These are phyloP conservation scores for Acrobasis repandana DNA, from an alignment of 2,888 invertebrate species.

Conservation along the genomic window DNA sequence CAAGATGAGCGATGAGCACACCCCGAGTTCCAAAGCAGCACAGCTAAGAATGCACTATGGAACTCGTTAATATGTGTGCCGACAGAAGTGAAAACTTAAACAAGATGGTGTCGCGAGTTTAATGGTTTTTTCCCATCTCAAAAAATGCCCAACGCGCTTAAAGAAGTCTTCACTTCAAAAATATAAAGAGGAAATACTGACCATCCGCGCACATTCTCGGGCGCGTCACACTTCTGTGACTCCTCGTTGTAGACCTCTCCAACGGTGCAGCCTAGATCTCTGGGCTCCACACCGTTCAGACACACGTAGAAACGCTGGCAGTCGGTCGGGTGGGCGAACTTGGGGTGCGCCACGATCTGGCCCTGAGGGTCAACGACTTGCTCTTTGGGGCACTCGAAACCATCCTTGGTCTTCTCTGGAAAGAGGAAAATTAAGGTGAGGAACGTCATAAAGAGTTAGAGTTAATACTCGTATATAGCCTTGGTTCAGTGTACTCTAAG, in stretches of 20 bases:
- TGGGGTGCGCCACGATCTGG: constrained; percentile 90
- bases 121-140: too few relatives aligned
- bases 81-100: too few relatives aligned
- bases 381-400: constrained; percentile 92
- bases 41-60: too few relatives aligned
- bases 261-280: constrained; percentile 92
- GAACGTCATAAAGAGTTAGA: neutral
- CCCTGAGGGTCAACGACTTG: constrained; percentile 86
- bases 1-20: too few relatives aligned
- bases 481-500: too few relatives aligned
- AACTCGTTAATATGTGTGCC: too few relatives aligned
- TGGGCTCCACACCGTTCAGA: constrained; percentile 92
- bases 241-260: constrained; percentile 97
- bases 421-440: constrained; percentile 29
- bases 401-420: constrained; percentile 90
- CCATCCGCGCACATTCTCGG: constrained; percentile 96
- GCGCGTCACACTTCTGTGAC: constrained; percentile 92
- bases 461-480: neutral
- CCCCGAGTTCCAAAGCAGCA: too few relatives aligned
- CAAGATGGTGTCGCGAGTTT: too few relatives aligned
- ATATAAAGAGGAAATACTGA: constrained; percentile 61
- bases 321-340: constrained; percentile 92
- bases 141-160: too few relatives aligned
- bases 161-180: too few relatives aligned
- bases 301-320: constrained; percentile 97